Evolutionary conservation across 2,888 invertebrate species (phyloP), one percentile per base, ranked within the genome.

Genomic region (Drosophila putrida): DNA sequence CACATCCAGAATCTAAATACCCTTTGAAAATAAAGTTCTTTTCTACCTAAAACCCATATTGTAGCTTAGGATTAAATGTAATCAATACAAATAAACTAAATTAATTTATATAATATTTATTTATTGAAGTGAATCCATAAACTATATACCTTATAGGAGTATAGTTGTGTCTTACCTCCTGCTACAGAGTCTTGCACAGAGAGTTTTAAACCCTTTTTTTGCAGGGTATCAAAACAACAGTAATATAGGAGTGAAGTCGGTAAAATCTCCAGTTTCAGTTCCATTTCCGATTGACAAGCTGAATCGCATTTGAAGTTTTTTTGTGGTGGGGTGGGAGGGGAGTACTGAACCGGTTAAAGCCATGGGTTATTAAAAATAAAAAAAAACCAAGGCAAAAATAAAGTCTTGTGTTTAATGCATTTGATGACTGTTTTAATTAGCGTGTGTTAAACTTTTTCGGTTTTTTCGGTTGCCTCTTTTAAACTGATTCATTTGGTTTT

Each of bases 361-460:
- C 70, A 53, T 49, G 73, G 41, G 43, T 47, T 27, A 71, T 35
- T 54, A 9, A n/a, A 35, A 35, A 28, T 25, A 11, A 38, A 38
- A 33, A 3, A 36, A 43, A n/a, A 13, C 11, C 8, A 8, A n/a
- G 5, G 15, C 8, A 36, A 20, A 31, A 6, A 28, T 43, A 25
- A 5, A 25, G 36, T 51, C 31, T 28, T 13, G 36, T 55, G n/a
- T 39, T 71, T 47, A 59, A 71, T 64, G 50, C 66, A 55, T 50
- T 74, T 62, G 69, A 75, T 63, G 59, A 57, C 38, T 46, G 25
- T 54, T 61, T 57, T 62, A 41, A 58, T 58, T 54, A 27, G 47
- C 36, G 58, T 54, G 64, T 43, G 39, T 46, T 27, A 57, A 47
- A 10, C 10, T 10, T 27, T 20, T 39, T 15, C 27, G 5, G 4